phyloP scores from a whole-genome alignment of 2,888 invertebrate genomes.

The Catocala nupta region DNA sequence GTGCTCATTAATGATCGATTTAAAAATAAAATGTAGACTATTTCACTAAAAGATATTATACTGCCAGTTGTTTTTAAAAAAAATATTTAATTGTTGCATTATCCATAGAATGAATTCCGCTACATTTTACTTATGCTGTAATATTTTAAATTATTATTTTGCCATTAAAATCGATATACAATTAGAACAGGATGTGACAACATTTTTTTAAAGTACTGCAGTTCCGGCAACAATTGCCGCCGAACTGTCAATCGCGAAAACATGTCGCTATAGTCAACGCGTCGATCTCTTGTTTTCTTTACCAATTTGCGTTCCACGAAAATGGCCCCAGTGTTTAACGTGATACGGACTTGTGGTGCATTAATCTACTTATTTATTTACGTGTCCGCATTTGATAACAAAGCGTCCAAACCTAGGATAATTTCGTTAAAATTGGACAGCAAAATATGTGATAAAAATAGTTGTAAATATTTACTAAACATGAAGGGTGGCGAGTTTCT shows the following conservation, averaged over 20 bases:
- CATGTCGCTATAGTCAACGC: slow-evolving; percentile 70
- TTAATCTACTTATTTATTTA: slow-evolving; percentile 67
- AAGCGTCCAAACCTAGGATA: slow-evolving; percentile 65
- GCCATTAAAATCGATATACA: slow-evolving; percentile 9
- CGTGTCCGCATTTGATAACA: slow-evolving; percentile 61
- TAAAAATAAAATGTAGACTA: too few relatives aligned
- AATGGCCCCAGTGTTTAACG: slow-evolving; percentile 73
- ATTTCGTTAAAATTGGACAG: slow-evolving; percentile 65
- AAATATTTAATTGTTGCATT: too few relatives aligned
- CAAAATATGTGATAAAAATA: slow-evolving; percentile 63
- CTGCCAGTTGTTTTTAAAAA: too few relatives aligned
- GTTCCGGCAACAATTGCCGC: slow-evolving; percentile 82
- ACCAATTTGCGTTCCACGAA: slow-evolving; percentile 59
- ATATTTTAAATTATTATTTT: neutral
- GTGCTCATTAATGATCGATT: too few relatives aligned
- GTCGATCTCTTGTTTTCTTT: slow-evolving; percentile 65
- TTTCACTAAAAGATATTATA: too few relatives aligned
- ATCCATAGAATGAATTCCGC: too few relatives aligned
- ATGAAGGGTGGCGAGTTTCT: slow-evolving; percentile 76
- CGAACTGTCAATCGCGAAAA: slow-evolving; percentile 76
- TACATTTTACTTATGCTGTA: too few relatives aligned
- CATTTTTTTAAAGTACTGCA: slow-evolving; percentile 64
- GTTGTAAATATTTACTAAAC: slow-evolving; percentile 83
- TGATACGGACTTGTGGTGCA: slow-evolving; percentile 85
- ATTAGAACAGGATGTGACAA: slow-evolving; percentile 70